These are phyloP conservation scores for Eriosoma lanigerum DNA, from an alignment of 1,140 invertebrate genomes.

Conservation along the genomic window DNA sequence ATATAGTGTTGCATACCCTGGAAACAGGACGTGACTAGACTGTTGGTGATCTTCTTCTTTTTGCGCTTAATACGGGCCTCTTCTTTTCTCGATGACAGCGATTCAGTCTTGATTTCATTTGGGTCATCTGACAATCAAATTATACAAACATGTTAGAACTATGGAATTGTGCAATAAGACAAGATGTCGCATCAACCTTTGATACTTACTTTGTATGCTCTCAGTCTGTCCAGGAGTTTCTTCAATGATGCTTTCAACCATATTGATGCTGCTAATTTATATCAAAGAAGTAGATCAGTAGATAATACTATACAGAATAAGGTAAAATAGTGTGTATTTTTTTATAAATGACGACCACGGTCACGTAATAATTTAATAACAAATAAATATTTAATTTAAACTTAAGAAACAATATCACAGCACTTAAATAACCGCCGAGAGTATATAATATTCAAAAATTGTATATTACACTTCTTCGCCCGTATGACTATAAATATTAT, in stretches of 20 bases:
- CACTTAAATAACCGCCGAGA: conserved; percentile 31
- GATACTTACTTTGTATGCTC: conserved; percentile 38
- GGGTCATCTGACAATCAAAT: conserved; percentile 50
- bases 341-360: neutral
- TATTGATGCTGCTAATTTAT: neutral
- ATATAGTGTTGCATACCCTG: conserved; percentile 66
- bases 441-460: neutral
- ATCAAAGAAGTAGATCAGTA: neutral
- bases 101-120: conserved; percentile 58
- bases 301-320: neutral
- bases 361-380: conserved; percentile 27
- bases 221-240: conserved; percentile 46
- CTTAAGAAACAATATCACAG: conserved; percentile 48
- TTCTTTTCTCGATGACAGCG: conserved; percentile 74
- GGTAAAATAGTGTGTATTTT: neutral
- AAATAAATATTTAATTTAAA: conserved; percentile 34
- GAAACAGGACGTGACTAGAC: conserved; percentile 82
- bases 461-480: conserved; percentile 17
- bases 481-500: neutral
- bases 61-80: conserved; percentile 81
- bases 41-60: conserved; percentile 85
- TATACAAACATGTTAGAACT: neutral
- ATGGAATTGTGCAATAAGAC: neutral
- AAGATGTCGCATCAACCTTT: neutral
- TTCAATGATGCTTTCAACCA: conserved; percentile 45